Evolutionary conservation across 2,888 invertebrate species (phyloP), one percentile per base, ranked within the genome.

Genomic region (Sycophila texana): DNA sequence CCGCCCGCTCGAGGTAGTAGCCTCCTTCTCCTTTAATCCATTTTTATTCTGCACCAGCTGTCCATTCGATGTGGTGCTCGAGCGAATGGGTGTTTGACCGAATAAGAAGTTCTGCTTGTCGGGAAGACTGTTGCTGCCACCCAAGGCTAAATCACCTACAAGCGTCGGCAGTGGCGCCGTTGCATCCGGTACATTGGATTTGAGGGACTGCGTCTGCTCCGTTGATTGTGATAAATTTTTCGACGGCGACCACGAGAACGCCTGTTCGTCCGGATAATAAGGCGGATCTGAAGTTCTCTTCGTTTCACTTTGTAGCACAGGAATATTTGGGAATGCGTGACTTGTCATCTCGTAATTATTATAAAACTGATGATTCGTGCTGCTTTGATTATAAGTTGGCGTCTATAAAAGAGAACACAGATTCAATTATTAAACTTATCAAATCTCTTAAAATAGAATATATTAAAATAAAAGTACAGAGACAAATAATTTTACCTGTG

Each of bases 141-240:
- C 91, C 12, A 93, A 86, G 0, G 93, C 93, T 67, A 94, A 87
- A 87, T 94, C 94, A 1, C 93, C 93, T 1, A 93, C 92, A 61
- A 94, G 86, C n/a, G 93, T 93, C 10, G 93, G 93, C 70, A 93
- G 87, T 22, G 93, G 92, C 1, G 91, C 91, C 1, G 92, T 91
- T 57, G 89, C 90, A 51, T 89, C 86, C 1, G 92, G 91, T 55
- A 89, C 90, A 51, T 89, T 86, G 4, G 83, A 77, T 63, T 90
- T 90, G 2, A 87, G 82, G 5, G 83, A 71, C 60, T 88, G 86
- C 74, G 80, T 85, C 47, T 88, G 89, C 14, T 90, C 90, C 39
- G 92, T 89, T 74, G 86, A 86, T 73, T 91, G 91, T 1, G 90
- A 84, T 26, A 91, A 84, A 74, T 91, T 91, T 84, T 93, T 93